Conservation (phyloP, 2,888 invertebrate genomes). For the Pocota personata region DNA sequence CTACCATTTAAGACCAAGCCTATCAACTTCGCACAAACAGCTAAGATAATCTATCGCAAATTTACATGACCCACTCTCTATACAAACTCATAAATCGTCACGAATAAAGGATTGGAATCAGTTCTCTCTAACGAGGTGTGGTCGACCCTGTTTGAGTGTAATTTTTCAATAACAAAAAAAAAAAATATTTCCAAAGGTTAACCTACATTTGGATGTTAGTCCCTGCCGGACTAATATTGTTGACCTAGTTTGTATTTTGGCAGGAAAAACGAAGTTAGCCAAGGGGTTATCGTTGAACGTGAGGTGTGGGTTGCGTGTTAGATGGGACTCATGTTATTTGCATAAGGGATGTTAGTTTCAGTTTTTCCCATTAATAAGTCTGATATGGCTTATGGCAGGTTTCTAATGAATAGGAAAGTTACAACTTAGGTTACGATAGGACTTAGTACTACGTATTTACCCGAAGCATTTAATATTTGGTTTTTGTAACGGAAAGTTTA, state of each 20-base stretch:
- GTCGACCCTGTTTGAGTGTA: slow-evolving; percentile 8
- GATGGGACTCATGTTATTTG: slow-evolving; percentile 5
- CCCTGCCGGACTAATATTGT: slow-evolving; percentile 3
- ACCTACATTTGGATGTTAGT: slow-evolving; percentile 25
- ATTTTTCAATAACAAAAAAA: background rate
- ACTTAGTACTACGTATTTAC: no score
- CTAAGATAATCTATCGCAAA: slow-evolving; percentile 28
- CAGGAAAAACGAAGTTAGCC: slow-evolving; percentile 9
- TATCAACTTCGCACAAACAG: slow-evolving; percentile 6
- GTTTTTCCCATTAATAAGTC: background rate
- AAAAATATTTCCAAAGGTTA: slow-evolving; percentile 10
- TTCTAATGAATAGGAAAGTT: background rate
- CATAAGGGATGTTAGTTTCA: background rate
- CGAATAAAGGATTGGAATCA: slow-evolving; percentile 58
- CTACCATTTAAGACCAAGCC: slow-evolving; percentile 21
- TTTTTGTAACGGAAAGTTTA: no score
- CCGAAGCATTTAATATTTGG: no score
- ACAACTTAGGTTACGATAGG: no score
- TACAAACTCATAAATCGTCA: slow-evolving; percentile 27
- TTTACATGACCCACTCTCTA: slow-evolving; percentile 49
- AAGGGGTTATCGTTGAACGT: background rate
- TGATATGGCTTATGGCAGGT: background rate
- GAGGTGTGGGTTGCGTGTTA: slow-evolving; percentile 63
- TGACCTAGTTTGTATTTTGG: slow-evolving; percentile 48
- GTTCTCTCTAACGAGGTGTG: slow-evolving; percentile 73